Evolutionary conservation across 2,113 vertebrate genomes (phyloP).

Genomic region (Ochotona princeps): DNA sequence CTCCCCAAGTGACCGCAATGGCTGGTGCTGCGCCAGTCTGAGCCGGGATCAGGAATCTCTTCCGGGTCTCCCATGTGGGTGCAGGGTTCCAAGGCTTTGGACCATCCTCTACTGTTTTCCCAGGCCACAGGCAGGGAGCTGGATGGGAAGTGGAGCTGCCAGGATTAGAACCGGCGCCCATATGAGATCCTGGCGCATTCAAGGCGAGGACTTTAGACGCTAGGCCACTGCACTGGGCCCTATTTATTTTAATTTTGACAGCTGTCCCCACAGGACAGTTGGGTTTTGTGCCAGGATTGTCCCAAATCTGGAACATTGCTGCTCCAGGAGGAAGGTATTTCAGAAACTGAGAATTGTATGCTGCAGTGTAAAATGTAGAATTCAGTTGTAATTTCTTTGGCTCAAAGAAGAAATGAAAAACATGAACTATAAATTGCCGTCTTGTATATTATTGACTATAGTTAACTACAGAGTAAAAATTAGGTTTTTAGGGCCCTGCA

Average conservation of each 20-base stretch:
- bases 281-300: slow-evolving; percentile 82
- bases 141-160: too few relatives aligned
- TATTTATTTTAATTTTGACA: slow-evolving; percentile 77
- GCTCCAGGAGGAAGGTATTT: slow-evolving; percentile 77
- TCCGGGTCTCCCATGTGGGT: too few relatives aligned
- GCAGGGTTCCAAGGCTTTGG: too few relatives aligned
- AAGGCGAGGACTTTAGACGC: too few relatives aligned
- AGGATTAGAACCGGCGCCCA: too few relatives aligned
- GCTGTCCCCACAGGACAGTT: slow-evolving; percentile 82
- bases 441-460: slow-evolving; percentile 80
- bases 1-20: too few relatives aligned
- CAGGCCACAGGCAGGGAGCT: too few relatives aligned
- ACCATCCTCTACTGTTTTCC: too few relatives aligned
- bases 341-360: slow-evolving; percentile 83
- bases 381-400: slow-evolving; percentile 77
- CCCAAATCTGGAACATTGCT: slow-evolving; percentile 81
- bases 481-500: slow-evolving; percentile 65
- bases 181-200: too few relatives aligned
- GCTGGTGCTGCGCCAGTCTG: too few relatives aligned
- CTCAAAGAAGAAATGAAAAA: slow-evolving; percentile 73
- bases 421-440: slow-evolving; percentile 85
- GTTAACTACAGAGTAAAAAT: slow-evolving; percentile 82
- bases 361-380: slow-evolving; percentile 83
- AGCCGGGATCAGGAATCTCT: too few relatives aligned
- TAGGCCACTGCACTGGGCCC: too few relatives aligned